Percentiles rank a stretch among this genome's conserved stretches.
These are phyloP conservation scores for Acanthiza pusilla DNA, from an alignment of 2,797 vertebrate genomes.

Conservation along the genomic window DNA sequence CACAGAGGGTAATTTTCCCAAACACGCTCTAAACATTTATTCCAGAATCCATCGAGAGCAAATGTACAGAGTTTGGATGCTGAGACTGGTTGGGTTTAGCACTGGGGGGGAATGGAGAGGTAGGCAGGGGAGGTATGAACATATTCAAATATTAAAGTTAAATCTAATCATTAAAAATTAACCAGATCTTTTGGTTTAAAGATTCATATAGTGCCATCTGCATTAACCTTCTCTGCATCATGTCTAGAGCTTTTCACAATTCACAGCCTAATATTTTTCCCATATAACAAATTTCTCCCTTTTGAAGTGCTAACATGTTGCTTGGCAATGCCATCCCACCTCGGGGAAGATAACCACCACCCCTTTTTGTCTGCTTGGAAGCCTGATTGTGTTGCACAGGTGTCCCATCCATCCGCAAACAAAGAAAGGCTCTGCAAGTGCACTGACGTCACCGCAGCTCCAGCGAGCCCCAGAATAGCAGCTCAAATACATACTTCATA, in stretches of 20 bases:
- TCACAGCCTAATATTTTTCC: background rate
- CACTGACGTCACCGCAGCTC: constrained; percentile 39
- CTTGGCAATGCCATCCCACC: constrained; percentile 18
- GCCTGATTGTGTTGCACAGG: background rate
- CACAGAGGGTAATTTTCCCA: background rate
- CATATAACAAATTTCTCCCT: background rate
- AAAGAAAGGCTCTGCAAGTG: constrained; percentile 34
- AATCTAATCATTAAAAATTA: background rate
- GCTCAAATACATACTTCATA: constrained; percentile 31
- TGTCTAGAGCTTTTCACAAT: background rate
- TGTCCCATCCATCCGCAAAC: constrained; percentile 35
- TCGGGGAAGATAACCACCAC: background rate
- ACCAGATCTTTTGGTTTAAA: background rate
- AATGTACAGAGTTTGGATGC: background rate
- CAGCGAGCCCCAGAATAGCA: constrained; percentile 57
- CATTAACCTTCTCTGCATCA: background rate
- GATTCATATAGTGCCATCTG: background rate
- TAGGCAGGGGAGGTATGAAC: background rate
- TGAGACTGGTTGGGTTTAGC: background rate
- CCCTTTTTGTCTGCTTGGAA: background rate
- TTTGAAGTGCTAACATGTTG: background rate
- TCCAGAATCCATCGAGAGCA: background rate
- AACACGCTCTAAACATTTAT: background rate
- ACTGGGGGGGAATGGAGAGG: background rate
- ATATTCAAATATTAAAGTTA: background rate